phyloP scores from a whole-genome alignment of 2,113 vertebrate species.

The Phoxinus phoxinus region DNA sequence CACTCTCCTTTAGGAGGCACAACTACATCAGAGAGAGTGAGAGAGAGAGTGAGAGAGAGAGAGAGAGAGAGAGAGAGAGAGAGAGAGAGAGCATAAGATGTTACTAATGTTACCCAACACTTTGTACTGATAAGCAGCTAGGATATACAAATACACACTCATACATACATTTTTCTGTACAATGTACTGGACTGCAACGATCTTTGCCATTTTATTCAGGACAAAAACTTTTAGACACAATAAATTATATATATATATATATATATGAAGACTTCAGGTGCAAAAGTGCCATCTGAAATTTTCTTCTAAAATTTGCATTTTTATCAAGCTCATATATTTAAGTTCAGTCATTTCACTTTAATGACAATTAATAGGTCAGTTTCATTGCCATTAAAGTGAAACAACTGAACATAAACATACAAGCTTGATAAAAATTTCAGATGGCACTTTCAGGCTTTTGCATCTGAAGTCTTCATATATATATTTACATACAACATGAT shows the following conservation, averaged over 20 bases:
- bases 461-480: no score
- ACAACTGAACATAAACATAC: no score
- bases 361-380: no score
- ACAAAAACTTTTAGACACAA: not conserved
- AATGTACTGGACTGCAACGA: conserved; percentile 22
- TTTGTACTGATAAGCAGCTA: conserved; percentile 68
- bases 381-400: no score
- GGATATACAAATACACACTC: conserved; percentile 44
- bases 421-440: no score
- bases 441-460: no score
- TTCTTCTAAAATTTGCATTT: no score
- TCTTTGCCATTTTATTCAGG: not conserved
- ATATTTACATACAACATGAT: not conserved
- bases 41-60: conserved; percentile 60
- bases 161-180: conserved; percentile 58
- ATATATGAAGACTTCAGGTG: no score
- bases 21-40: conserved; percentile 63
- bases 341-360: no score
- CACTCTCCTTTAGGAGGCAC: conserved; percentile 55
- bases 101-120: conserved; percentile 74
- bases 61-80: conserved; percentile 50
- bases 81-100: conserved; percentile 66
- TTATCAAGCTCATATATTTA: no score
- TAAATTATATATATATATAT: no score
- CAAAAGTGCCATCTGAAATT: no score